Percentiles rank a stretch among this genome's conserved stretches.
These are phyloP conservation scores for Balaeniceps rex DNA, from an alignment of 2,113 vertebrate species.

Conservation along the genomic window DNA sequence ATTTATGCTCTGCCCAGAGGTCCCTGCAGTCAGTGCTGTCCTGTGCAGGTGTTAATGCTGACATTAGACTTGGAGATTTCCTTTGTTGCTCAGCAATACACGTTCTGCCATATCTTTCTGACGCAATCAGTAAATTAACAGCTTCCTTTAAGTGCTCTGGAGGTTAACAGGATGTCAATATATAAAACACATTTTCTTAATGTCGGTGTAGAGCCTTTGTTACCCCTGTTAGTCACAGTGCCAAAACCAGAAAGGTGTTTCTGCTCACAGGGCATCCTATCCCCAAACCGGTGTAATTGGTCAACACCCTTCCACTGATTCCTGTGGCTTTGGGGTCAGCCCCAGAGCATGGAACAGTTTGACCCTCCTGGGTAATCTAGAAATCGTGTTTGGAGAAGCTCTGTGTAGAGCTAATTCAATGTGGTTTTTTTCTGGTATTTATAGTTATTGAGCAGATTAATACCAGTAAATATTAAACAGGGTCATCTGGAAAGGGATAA, in stretches of 20 bases:
- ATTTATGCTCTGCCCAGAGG: not conserved
- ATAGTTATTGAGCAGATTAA: not conserved
- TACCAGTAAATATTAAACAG: constrained; percentile 3
- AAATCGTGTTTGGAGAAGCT: not conserved
- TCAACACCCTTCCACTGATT: not conserved
- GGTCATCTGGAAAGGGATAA: constrained; percentile 11
- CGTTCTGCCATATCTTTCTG: not conserved
- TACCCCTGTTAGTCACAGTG: not conserved
- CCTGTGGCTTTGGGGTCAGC: not conserved
- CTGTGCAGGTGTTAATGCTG: not conserved
- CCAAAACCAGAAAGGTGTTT: constrained; percentile 12
- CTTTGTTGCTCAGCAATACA: not conserved
- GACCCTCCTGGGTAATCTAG: not conserved
- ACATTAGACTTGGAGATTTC: not conserved
- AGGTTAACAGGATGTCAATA: constrained; percentile 22
- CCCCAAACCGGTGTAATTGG: not conserved
- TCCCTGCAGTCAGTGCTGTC: not conserved
- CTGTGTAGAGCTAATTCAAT: not conserved
- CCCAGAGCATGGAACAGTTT: not conserved
- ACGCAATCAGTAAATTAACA: not conserved
- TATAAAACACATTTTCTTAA: not conserved
- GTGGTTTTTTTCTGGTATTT: not conserved
- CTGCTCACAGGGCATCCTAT: not conserved
- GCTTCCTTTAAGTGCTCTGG: not conserved
- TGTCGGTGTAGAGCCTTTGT: not conserved